phyloP scores from a whole-genome alignment of 2,888 invertebrate species.

The Ctena decussata region DNA sequence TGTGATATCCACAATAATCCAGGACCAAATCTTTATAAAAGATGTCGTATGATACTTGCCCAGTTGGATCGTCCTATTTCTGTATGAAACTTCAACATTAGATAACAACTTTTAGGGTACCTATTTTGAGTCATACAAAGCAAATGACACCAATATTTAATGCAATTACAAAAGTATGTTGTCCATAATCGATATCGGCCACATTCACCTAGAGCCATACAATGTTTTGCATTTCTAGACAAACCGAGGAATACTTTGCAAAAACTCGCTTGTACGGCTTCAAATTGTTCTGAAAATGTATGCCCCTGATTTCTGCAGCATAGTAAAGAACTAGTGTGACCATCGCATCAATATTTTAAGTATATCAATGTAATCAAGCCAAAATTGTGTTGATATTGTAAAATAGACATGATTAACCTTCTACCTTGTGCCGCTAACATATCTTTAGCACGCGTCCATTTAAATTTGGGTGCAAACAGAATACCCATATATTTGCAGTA shows the following conservation, averaged over 20 bases:
- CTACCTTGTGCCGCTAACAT: background rate
- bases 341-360: constrained; percentile 6
- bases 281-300: background rate
- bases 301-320: background rate
- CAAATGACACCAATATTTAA: constrained; percentile 22
- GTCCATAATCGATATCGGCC: background rate
- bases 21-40: background rate
- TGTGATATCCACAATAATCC: background rate
- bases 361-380: background rate
- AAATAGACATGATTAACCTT: background rate
- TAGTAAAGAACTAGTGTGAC: constrained; percentile 3
- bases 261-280: background rate
- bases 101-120: constrained; percentile 14
- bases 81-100: background rate
- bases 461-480: background rate
- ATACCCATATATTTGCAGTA: background rate
- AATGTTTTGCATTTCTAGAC: background rate
- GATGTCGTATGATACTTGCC: background rate
- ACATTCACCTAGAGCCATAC: constrained; percentile 24
- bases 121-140: constrained; percentile 5
- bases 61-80: background rate
- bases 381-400: background rate
- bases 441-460: background rate
- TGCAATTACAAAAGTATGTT: constrained; percentile 2
- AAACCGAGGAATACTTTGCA: background rate